Percentiles rank a stretch among this genome's conserved stretches.
Conservation (phyloP, 2,113 vertebrate genomes). For the Psittacula cyanocephala region DNA sequence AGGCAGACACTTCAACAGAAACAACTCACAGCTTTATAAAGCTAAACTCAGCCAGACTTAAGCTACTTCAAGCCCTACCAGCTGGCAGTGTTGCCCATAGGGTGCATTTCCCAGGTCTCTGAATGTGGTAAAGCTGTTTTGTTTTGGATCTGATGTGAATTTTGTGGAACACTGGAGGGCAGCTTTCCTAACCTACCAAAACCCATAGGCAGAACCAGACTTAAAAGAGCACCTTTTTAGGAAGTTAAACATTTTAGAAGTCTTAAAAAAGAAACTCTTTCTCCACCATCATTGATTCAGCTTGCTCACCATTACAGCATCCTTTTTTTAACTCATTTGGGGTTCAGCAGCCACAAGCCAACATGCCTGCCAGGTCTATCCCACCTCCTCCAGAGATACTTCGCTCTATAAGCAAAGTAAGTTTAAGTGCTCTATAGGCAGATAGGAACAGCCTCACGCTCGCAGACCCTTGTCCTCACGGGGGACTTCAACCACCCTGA, state of each 20-base stretch:
- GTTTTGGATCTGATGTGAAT: background rate
- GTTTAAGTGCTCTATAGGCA: too few species aligned
- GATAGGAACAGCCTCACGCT: too few species aligned
- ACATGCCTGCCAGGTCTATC: background rate
- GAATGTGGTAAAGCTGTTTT: background rate
- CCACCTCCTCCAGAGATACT: background rate
- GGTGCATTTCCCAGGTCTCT: background rate
- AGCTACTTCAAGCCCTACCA: background rate
- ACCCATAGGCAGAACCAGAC: background rate
- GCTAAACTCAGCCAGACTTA: background rate
- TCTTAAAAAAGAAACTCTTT: background rate
- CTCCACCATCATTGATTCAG: background rate
- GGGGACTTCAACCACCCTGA: too few species aligned
- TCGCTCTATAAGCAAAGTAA: too few species aligned
- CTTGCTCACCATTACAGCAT: background rate
- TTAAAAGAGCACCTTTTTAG: background rate
- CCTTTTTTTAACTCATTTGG: background rate
- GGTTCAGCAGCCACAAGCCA: background rate
- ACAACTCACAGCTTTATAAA: background rate
- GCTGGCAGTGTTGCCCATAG: rapidly evolving
- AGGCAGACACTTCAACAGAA: background rate
- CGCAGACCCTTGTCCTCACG: too few species aligned
- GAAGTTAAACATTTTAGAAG: background rate
- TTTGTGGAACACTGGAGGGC: background rate
- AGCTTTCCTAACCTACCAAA: background rate